Conservation (phyloP, 2,113 vertebrate species). For the Dicaeum eximium region DNA sequence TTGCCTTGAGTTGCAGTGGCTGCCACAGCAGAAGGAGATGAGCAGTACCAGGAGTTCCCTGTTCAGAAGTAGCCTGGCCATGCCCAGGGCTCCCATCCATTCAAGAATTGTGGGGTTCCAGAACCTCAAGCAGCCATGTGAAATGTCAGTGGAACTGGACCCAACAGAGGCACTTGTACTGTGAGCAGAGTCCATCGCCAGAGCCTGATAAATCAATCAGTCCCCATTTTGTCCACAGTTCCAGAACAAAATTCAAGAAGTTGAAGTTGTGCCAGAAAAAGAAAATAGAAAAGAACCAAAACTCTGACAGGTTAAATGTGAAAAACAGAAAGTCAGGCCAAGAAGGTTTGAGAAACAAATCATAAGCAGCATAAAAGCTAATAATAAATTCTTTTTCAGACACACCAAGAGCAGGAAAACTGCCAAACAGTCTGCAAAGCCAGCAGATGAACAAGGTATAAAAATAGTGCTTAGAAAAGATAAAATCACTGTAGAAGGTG, state of each 20-base stretch:
- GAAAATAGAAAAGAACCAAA: background rate
- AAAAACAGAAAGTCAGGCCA: conserved; percentile 28
- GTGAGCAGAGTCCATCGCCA: background rate
- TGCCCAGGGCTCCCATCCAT: background rate
- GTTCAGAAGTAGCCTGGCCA: background rate
- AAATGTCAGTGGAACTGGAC: background rate
- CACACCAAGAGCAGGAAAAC: conserved; percentile 1
- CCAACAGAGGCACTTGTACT: background rate
- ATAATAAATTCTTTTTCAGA: conserved; percentile 42
- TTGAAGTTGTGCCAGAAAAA: background rate
- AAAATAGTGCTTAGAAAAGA: conserved; percentile 35
- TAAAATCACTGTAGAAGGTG: conserved; percentile 25
- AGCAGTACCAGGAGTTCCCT: accelerated
- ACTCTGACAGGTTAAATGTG: conserved; percentile 23
- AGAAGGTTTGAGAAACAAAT: conserved; percentile 31
- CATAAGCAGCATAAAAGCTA: background rate
- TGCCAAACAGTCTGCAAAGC: conserved; percentile 28
- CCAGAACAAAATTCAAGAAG: background rate
- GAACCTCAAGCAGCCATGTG: background rate
- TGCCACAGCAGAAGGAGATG: background rate
- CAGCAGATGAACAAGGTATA: conserved; percentile 28
- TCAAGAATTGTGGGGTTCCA: background rate
- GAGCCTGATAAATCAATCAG: background rate
- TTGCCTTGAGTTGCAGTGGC: background rate
- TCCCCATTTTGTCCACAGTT: background rate